Percentiles rank a stretch among this genome's conserved stretches.
Evolutionary conservation across 2,113 vertebrate species (phyloP).

Genomic region (Daboia siamensis): DNA sequence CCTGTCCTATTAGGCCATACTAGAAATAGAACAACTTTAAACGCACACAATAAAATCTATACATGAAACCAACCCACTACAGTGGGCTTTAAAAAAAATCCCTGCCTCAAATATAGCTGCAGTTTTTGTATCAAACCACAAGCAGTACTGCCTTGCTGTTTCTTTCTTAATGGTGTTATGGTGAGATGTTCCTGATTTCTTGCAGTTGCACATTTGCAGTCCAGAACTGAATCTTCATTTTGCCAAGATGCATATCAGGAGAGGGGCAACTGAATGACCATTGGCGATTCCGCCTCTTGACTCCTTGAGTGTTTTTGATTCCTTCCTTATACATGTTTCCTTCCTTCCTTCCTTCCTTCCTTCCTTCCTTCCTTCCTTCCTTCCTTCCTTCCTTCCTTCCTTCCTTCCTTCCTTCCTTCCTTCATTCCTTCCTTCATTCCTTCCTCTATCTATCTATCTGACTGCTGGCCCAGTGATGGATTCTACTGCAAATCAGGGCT

Average conservation of each 20-base stretch:
- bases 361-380: too few relatives aligned
- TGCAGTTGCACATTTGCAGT: conserved; percentile 42
- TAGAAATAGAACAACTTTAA: conserved; percentile 51
- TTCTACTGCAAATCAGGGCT: too few relatives aligned
- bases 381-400: too few relatives aligned
- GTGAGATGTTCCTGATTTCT: conserved; percentile 25
- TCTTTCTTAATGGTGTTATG: conserved; percentile 52
- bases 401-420: too few relatives aligned
- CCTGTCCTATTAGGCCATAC: conserved; percentile 43
- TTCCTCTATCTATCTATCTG: too few relatives aligned
- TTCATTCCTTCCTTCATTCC: too few relatives aligned
- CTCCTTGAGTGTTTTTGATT: conserved; percentile 27
- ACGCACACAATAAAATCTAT: conserved; percentile 44
- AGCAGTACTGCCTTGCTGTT: conserved; percentile 56
- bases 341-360: not conserved
- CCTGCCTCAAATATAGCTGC: conserved; percentile 63
- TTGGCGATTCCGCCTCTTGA: not conserved
- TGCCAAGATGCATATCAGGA: conserved; percentile 29
- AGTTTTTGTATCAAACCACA: conserved; percentile 42
- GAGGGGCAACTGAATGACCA: too few relatives aligned
- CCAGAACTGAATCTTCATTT: conserved; percentile 47
- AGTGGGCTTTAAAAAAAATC: conserved; percentile 47
- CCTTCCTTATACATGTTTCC: conserved; percentile 37
- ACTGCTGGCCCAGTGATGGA: too few relatives aligned
- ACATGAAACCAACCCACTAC: conserved; percentile 40